Evolutionary conservation across 2,113 vertebrate species (phyloP), one percentile per base, ranked within the genome.

Genomic region (human (Homo sapiens)): DNA sequence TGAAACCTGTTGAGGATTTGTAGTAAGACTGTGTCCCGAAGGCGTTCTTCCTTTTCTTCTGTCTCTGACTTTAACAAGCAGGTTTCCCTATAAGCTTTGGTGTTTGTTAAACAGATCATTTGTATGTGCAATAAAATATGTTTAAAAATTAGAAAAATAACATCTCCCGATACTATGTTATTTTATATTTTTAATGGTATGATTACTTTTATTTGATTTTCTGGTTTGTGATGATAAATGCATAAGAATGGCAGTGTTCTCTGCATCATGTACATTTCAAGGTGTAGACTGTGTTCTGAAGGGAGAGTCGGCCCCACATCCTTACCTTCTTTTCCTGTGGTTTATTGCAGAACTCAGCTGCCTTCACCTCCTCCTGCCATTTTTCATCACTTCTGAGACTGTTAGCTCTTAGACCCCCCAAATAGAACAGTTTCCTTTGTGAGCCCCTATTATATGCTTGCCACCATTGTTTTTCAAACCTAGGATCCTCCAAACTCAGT

Each of bases 91-190:
- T 59, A 55, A 48, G 11, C 48, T 87, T 32, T 84, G 27, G 40
- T 52, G 27, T 64, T 52, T 43, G 38, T 97, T 70, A 79, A 72
- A 52, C 52, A 8, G 48, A 12, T 95, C n/a, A 18, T 82, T 72
- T 82, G 40, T 30, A 68, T 32, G 40, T 92, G 27, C 35, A 78
- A 64, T 70, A 73, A 78, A 79, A 25, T 93, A 38, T 8, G 22
- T 84, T 78, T 59, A 59, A 68, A 85, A 55, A 50, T 40, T 23
- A 73, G 66, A 59, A 95, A 87, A 82, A 68, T 17, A 89, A 18
- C 16, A 11, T 52, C 55, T 61, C n/a, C 50, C 64, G 50, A 20
- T 30, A 9, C 55, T 23, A 27, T 0, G 6, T 35, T 50, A 48
- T n/a, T 82, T 52, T 48, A 22, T 38, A 25, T 61, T 73, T 89